Conservation (phyloP, 2,113 vertebrate species). For the Leptobrachium ailaonicum region DNA sequence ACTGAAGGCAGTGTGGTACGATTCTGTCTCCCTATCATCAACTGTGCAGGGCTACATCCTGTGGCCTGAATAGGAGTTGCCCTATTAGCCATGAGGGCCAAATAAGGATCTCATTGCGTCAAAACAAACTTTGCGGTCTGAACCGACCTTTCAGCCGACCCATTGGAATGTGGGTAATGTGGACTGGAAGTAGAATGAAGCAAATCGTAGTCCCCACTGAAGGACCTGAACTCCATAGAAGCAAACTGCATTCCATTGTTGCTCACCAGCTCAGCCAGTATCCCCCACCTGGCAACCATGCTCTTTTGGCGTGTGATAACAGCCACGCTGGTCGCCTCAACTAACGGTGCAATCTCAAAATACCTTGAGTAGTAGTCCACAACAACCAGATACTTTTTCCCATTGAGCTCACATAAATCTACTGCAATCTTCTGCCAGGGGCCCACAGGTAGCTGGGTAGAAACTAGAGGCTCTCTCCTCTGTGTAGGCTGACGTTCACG, state of each 20-base stretch:
- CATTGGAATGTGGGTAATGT: too few relatives aligned
- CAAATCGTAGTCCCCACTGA: background rate
- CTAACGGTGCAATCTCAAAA: background rate
- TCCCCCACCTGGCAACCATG: conserved; percentile 1
- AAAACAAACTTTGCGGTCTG: too few relatives aligned
- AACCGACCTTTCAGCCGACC: too few relatives aligned
- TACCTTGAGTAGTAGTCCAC: background rate
- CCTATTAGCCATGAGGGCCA: too few relatives aligned
- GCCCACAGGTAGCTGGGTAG: background rate
- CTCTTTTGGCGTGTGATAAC: background rate
- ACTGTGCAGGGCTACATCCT: too few relatives aligned
- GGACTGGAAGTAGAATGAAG: too few relatives aligned
- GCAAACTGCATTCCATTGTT: conserved; percentile 48
- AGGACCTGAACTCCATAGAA: conserved; percentile 18
- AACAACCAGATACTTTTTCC: background rate
- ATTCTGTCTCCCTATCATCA: too few relatives aligned
- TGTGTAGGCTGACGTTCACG: background rate
- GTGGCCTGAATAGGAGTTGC: too few relatives aligned
- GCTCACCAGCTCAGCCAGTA: background rate
- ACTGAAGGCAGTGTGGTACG: too few relatives aligned
- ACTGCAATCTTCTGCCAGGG: background rate
- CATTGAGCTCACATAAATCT: background rate
- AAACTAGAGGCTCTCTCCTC: background rate
- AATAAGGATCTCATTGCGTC: too few relatives aligned
- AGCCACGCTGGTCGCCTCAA: background rate